Conservation (phyloP, 2,888 invertebrate genomes). For the Tenodera sinensis region DNA sequence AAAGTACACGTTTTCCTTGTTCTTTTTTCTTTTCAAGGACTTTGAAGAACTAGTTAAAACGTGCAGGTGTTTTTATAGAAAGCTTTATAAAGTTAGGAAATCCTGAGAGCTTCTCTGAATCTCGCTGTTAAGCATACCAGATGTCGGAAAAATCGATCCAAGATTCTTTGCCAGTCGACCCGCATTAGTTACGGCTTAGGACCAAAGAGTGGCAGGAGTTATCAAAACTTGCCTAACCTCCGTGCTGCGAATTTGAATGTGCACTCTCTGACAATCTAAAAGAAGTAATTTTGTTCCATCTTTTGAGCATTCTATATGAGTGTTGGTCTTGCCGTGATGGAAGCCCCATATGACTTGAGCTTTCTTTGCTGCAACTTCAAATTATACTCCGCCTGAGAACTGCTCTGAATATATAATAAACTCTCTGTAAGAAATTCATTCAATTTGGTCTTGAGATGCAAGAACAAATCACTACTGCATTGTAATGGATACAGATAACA, state of each 20-base stretch:
- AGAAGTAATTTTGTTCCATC: not conserved
- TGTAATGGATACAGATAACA: not conserved
- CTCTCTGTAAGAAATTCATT: not conserved
- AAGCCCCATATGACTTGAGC: not conserved
- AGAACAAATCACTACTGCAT: not conserved
- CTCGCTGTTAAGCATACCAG: not conserved
- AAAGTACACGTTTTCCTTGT: not conserved
- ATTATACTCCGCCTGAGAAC: not conserved
- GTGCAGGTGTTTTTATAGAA: not conserved
- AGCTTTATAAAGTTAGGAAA: not conserved
- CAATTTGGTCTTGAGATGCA: not conserved
- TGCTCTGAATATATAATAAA: not conserved
- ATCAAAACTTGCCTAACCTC: not conserved
- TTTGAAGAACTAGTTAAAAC: not conserved
- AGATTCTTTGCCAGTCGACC: not conserved
- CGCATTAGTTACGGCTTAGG: not conserved
- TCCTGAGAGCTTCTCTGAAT: not conserved
- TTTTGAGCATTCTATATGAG: conserved; percentile 3
- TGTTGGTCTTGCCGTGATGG: not conserved
- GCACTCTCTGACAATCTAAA: not conserved
- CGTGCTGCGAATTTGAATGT: conserved; percentile 5
- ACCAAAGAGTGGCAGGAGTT: not conserved
- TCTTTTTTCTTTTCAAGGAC: not conserved
- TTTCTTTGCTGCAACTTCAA: not conserved
- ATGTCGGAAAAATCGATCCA: not conserved